Evolutionary conservation across 2,113 vertebrate species (phyloP).

Genomic region (Malurus cyaneus): DNA sequence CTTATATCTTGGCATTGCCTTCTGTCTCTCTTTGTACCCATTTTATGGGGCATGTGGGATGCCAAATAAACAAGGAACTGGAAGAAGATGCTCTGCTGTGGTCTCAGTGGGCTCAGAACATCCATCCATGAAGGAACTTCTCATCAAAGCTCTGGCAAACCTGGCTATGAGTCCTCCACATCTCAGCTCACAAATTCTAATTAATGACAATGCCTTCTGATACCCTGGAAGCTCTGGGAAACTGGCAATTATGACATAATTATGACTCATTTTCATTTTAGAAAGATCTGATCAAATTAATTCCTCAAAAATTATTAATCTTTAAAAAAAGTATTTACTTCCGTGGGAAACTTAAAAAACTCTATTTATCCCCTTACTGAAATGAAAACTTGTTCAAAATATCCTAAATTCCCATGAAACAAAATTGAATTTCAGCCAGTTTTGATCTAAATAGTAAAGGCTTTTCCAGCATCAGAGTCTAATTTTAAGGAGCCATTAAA

Average conservation of each 20-base stretch:
- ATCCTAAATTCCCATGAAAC: not conserved
- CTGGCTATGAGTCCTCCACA: not conserved
- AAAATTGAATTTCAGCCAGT: not conserved
- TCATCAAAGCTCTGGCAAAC: not conserved
- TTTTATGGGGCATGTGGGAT: not conserved
- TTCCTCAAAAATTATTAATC: not conserved
- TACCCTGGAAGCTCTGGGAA: not conserved
- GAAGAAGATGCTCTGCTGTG: not conserved
- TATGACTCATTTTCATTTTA: not conserved
- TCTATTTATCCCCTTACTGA: not conserved
- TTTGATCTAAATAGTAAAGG: conserved; percentile 14
- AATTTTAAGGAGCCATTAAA: conserved; percentile 21
- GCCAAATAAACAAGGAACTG: not conserved
- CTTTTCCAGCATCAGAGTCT: not conserved
- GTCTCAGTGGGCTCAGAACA: not conserved
- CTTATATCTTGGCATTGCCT: not conserved
- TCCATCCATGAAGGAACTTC: rapidly evolving
- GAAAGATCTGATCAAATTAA: not conserved
- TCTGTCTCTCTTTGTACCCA: not conserved
- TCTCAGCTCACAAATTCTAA: not conserved
- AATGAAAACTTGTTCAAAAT: not conserved
- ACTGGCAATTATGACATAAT: not conserved
- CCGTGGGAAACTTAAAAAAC: not conserved
- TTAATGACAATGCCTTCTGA: not conserved
- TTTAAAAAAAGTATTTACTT: not conserved